Conservation (phyloP, 2,888 invertebrate species). For the Lasioglossum lativentre region DNA sequence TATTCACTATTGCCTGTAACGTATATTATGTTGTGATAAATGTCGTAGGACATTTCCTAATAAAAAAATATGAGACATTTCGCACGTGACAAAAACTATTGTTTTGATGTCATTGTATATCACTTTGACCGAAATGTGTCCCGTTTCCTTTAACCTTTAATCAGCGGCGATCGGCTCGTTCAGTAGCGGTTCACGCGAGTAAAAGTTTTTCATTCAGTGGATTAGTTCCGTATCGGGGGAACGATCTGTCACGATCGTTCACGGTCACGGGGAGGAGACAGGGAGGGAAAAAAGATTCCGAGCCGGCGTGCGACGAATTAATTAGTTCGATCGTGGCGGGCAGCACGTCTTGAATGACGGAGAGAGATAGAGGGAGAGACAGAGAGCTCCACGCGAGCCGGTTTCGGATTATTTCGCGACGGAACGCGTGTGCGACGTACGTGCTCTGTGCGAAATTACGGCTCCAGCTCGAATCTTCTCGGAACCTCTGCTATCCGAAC, state of each 20-base stretch:
- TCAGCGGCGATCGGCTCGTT: background rate
- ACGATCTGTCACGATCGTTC: conserved; percentile 66
- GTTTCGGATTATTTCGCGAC: conserved; percentile 67
- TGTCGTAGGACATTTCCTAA: no score
- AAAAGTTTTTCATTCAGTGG: conserved; percentile 63
- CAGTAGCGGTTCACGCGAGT: conserved; percentile 32
- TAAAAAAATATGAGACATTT: background rate
- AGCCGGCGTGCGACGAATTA: conserved; percentile 71
- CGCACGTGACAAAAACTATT: background rate
- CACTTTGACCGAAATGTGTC: background rate
- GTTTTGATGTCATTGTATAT: background rate
- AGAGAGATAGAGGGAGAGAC: background rate
- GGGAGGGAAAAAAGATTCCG: conserved; percentile 53
- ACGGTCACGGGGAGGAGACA: conserved; percentile 10
- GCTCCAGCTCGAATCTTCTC: background rate
- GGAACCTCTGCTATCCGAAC: background rate
- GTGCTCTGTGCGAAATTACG: conserved; percentile 68
- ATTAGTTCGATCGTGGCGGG: conserved; percentile 69
- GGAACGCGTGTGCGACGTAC: conserved; percentile 54
- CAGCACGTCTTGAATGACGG: conserved; percentile 67
- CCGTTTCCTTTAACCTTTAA: background rate
- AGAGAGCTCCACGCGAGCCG: conserved; percentile 52
- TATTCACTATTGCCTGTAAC: no score
- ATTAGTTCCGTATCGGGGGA: conserved; percentile 65
- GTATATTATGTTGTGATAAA: no score